Conservation (phyloP, 2,888 invertebrate genomes). For the Apomyelois bistriatella region DNA sequence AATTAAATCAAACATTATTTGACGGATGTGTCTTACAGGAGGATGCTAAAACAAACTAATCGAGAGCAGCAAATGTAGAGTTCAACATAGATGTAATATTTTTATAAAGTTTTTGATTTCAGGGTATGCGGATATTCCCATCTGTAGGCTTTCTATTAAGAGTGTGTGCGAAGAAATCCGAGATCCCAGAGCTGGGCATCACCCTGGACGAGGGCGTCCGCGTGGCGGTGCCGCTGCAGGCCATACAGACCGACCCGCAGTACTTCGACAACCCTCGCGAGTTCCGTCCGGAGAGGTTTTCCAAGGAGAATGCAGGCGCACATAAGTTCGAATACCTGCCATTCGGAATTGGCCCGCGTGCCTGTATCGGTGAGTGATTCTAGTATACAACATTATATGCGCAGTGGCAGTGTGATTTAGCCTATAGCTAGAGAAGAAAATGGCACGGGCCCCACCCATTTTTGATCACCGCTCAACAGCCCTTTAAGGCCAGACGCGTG, state of each 20-base stretch:
- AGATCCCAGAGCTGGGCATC: conserved; percentile 17
- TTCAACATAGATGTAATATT: too few species aligned
- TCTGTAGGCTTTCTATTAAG: neutral
- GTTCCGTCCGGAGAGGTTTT: neutral
- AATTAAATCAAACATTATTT: too few species aligned
- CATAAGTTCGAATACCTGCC: neutral
- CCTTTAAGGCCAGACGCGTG: too few species aligned
- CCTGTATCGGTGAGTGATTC: neutral
- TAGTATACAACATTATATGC: too few species aligned
- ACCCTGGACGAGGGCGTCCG: conserved; percentile 11
- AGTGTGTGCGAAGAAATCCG: neutral
- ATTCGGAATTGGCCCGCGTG: neutral
- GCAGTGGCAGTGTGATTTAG: too few species aligned
- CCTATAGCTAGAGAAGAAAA: too few species aligned
- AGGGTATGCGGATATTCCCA: neutral
- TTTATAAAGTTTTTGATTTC: neutral
- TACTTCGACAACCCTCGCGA: conserved; percentile 7
- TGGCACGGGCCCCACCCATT: too few species aligned
- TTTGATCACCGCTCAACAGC: too few species aligned
- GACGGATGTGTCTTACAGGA: too few species aligned
- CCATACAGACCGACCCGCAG: conserved; percentile 19
- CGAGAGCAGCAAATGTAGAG: too few species aligned
- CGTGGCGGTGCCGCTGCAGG: conserved; percentile 25
- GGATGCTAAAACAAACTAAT: too few species aligned
- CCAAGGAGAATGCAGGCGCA: neutral